A percentile compares a stretch with the other conserved stretches of the same genome.
Evolutionary conservation across 2,797 vertebrate genomes (phyloP).

Genomic region (Pangasius sanitwongsei): DNA sequence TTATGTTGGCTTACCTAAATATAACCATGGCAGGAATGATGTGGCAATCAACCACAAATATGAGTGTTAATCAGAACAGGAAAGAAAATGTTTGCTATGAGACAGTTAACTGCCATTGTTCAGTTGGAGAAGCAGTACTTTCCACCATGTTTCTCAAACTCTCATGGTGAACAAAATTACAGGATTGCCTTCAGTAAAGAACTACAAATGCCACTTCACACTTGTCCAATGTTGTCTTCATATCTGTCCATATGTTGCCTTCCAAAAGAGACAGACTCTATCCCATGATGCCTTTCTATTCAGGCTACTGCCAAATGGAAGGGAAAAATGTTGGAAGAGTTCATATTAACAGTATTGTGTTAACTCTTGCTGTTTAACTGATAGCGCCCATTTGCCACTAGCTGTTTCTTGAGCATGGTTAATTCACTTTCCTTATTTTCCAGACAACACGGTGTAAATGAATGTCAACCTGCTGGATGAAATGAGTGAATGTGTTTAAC

Average conservation of each 20-base stretch:
- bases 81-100: neutral
- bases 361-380: neutral
- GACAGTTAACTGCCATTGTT: neutral
- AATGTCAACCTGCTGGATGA: neutral
- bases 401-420: neutral
- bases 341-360: neutral
- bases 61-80: neutral
- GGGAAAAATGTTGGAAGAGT: neutral
- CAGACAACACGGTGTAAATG: neutral
- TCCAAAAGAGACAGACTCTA: neutral
- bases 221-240: neutral
- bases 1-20: neutral
- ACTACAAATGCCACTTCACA: neutral
- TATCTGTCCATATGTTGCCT: neutral
- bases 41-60: slow-evolving; percentile 9
- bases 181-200: neutral
- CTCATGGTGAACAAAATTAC: neutral
- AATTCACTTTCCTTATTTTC: neutral
- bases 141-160: neutral
- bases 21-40: neutral
- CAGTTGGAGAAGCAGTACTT: neutral
- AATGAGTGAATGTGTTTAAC: neutral
- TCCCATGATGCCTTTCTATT: neutral
- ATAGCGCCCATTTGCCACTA: neutral
- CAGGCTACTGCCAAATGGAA: neutral